Evolutionary conservation across 2,797 vertebrate species (phyloP), one percentile per base, ranked within the genome.

Genomic region (Scarus forsteni): DNA sequence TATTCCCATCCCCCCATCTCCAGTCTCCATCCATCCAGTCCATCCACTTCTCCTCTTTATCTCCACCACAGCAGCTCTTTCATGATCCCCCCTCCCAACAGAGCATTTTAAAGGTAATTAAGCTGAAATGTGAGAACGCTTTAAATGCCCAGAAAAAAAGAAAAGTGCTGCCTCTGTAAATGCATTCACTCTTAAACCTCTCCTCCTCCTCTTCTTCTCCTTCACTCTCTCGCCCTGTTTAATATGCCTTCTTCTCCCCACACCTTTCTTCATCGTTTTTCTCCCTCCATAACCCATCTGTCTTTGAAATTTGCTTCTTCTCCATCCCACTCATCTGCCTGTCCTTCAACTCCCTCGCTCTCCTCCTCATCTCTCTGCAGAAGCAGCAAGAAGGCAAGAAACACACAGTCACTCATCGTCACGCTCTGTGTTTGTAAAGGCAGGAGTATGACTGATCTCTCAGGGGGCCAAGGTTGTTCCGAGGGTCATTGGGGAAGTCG

Each of bases 401-500:
- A 79, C 70, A 75, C 81, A 83, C 75, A 86, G 73, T 67, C 73
- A 81, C 71, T 77, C 77, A 65, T 54, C 48, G 65, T 73, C 60
- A 60, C 10, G 73, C 58, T 83, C 45, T 62, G 36, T 63, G 63
- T 42, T 43, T 49, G 53, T 48, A 59, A 4, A 12, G 4, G 49
- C 48, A 54, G 16, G 45, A 79, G 64, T 80, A 81, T 85, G 85
- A 85, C 66, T 77, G 80, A 87, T 88, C 77, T 91, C 90, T 80
- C 87, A 76, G 58, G 80, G 82, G 90, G 81, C 56, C 70, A 85
- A 88, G 85, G 85, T 88, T 91, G 74, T 68, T 85, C 62, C 38
- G 61, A 87, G 87, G 88, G 90, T 92, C 91, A 92, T 16, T 12
- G 74, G 79, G 57, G 77, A 78, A 70, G 81, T 91, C 73, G 9